Base-by-base conservation (phyloP, 2,888 invertebrate species). In the Amphipoea lucens region DNA sequence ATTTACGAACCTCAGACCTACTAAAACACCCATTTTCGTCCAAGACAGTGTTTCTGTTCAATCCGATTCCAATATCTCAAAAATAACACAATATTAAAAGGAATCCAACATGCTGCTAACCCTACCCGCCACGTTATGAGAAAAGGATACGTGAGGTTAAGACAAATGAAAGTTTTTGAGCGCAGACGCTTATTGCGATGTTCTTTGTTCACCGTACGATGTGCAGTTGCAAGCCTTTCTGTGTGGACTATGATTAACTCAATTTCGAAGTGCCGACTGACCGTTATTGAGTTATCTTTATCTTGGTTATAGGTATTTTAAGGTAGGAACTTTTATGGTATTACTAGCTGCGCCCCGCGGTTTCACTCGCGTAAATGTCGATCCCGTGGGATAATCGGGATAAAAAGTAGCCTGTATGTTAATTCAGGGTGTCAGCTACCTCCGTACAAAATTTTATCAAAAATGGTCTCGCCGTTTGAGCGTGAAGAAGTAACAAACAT, bases 81-180 rank as follows among this genome's bases (percentile, higher is more conserved):
- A 81, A 82, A 74, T 74, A 81, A 81, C 51, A 82, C 79, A 85
- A 83, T 80, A 63, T 62, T 74, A 74, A 67, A 70, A 73, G 40
- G 71, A 40, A 66, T 51, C 74, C 57, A 68, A 36, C 23, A 6
- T 11, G 12, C 42, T 80, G 76, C 62, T 54, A 81, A 78, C 88
- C 83, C 86, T 88, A 72, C 6, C 60, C 65, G 69, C 81, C 29
- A 65, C 78, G 76, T 73, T 89, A 86, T 86, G 84, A 88, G 88
- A 81, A 87, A 90, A 88, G 81, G 85, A 88, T 87, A 91, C 91
- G 90, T 92, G 92, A 89, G 90, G 87, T 89, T 88, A 87, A 84
- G 85, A 88, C 84, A 89, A 92, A 92, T 91, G 90, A 89, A 91
- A 91, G 78, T 85, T 86, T 87, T 86, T 84, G 82, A 87, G 84